Conservation (phyloP, 2,113 vertebrate species). For the Colossoma macropomum region DNA sequence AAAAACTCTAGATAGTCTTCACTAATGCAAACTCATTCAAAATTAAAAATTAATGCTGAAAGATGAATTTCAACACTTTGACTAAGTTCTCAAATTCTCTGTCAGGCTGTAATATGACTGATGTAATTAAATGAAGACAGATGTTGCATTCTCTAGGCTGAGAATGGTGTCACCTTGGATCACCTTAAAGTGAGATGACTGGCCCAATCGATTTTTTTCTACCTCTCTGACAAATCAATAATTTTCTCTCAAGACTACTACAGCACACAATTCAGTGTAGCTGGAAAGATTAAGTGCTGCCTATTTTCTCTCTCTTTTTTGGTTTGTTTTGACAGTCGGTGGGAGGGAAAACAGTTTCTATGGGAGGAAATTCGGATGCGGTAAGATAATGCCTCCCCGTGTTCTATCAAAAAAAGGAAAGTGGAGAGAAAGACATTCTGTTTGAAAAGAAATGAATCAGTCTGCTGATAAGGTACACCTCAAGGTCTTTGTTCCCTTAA, state of each 20-base stretch:
- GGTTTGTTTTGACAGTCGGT: slow-evolving; percentile 49
- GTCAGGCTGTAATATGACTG: slow-evolving; percentile 19
- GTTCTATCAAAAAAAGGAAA: slow-evolving; percentile 27
- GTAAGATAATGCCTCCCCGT: slow-evolving; percentile 28
- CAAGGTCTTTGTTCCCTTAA: slow-evolving; percentile 11
- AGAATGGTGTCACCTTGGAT: slow-evolving; percentile 57
- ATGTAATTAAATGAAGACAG: slow-evolving; percentile 32
- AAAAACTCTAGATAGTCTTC: neutral
- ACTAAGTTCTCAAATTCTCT: neutral
- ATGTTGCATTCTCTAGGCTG: slow-evolving; percentile 54
- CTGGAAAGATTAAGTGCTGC: slow-evolving; percentile 53
- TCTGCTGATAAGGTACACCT: slow-evolving; percentile 29
- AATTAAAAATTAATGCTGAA: neutral
- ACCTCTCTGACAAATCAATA: slow-evolving; percentile 62
- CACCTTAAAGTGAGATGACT: slow-evolving; percentile 64
- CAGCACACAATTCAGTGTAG: slow-evolving; percentile 40
- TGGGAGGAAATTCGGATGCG: slow-evolving; percentile 30
- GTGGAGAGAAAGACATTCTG: neutral
- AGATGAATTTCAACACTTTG: neutral
- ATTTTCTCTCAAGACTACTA: slow-evolving; percentile 49
- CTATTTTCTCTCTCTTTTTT: slow-evolving; percentile 38
- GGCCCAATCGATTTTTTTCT: slow-evolving; percentile 65
- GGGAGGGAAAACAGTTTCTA: slow-evolving; percentile 41
- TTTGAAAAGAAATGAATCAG: slow-evolving; percentile 37
- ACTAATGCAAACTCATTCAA: neutral